Conservation (phyloP, 2,113 vertebrate species). For the Notechis scutatus region DNA sequence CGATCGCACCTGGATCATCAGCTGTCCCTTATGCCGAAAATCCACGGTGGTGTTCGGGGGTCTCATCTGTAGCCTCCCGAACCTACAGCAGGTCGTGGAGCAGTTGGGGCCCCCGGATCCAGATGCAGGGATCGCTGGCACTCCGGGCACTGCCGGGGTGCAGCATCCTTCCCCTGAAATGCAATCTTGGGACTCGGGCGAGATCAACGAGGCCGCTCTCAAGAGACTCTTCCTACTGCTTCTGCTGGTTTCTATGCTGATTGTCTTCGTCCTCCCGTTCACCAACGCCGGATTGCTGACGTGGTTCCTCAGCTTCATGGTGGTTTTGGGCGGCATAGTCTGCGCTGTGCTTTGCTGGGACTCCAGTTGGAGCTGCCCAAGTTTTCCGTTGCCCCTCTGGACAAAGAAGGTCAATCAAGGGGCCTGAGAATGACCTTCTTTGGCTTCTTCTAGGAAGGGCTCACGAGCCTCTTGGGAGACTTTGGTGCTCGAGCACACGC, state of each 20-base stretch:
- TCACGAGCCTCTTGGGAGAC: neutral
- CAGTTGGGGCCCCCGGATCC: neutral
- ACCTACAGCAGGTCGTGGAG: constrained; percentile 54
- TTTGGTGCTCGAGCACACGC: neutral
- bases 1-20: constrained; percentile 59
- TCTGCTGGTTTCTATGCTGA: constrained; percentile 61
- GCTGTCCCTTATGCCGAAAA: constrained; percentile 72
- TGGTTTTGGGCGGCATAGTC: constrained; percentile 62
- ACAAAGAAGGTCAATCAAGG: constrained; percentile 51
- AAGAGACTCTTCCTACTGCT: constrained; percentile 65
- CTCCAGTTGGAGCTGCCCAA: constrained; percentile 23
- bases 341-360: constrained; percentile 63
- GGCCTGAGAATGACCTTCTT: constrained; percentile 12
- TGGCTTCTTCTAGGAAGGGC: neutral
- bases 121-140: constrained; percentile 16
- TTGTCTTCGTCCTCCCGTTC: constrained; percentile 68
- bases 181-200: neutral
- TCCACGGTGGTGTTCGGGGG: constrained; percentile 66
- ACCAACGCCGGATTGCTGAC: constrained; percentile 55
- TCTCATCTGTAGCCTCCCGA: constrained; percentile 65
- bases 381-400: constrained; percentile 7
- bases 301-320: constrained; percentile 62
- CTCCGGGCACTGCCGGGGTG: neutral
- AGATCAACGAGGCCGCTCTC: constrained; percentile 35
- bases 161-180: accelerated